Conservation (phyloP, 2,888 invertebrate genomes). For the Tetragonula carbonaria region DNA sequence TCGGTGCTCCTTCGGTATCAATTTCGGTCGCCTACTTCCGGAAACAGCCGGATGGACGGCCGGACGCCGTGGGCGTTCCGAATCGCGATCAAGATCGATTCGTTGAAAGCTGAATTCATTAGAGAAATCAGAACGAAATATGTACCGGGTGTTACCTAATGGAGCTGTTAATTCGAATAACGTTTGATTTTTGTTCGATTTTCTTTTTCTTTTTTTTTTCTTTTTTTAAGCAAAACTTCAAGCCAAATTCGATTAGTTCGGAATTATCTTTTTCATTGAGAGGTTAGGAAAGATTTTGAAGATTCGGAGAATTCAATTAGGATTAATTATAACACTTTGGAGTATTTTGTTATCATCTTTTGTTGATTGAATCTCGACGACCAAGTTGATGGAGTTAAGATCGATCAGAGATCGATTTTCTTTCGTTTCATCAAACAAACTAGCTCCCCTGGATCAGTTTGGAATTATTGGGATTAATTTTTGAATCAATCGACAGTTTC, state of each 20-base stretch:
- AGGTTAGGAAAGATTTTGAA: too few species aligned
- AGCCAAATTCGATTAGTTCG: too few species aligned
- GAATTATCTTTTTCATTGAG: too few species aligned
- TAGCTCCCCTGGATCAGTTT: background rate
- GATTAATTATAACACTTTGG: too few species aligned
- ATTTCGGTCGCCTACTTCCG: slow-evolving; percentile 69
- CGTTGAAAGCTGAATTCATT: background rate
- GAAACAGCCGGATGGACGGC: slow-evolving; percentile 50
- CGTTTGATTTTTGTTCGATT: background rate
- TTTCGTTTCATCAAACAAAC: background rate
- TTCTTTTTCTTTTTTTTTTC: too few species aligned
- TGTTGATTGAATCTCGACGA: too few species aligned
- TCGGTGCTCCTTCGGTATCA: slow-evolving; percentile 50
- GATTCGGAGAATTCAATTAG: too few species aligned
- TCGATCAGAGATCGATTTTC: background rate
- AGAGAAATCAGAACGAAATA: slow-evolving; percentile 23
- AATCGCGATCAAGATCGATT: slow-evolving; percentile 58
- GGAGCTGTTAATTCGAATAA: background rate
- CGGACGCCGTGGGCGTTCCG: slow-evolving; percentile 59
- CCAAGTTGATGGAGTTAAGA: too few species aligned
- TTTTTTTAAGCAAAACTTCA: too few species aligned
- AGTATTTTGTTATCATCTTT: too few species aligned
- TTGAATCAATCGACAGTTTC: background rate
- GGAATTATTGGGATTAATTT: background rate
- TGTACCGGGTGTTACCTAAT: background rate